Percentiles rank a stretch among this genome's conserved stretches.
Evolutionary conservation across 2,797 vertebrate species (phyloP).

Genomic region (Luscinia megarhynchos): DNA sequence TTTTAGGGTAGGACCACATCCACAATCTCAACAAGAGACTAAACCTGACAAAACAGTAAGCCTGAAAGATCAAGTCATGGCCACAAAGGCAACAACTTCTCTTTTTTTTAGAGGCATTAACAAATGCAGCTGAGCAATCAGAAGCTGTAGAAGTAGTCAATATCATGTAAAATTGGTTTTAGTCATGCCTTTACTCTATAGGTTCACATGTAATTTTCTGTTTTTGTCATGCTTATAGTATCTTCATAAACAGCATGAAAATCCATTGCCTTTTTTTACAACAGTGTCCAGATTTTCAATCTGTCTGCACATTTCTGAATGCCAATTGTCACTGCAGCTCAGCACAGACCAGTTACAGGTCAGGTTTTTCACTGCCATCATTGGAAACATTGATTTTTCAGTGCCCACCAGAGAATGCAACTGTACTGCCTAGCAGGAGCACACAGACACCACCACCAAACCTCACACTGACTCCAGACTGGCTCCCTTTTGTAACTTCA

Average conservation of each 20-base stretch:
- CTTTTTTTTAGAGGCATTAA: constrained; percentile 52
- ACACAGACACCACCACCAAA: neutral
- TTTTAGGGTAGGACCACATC: constrained; percentile 74
- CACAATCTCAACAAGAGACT: constrained; percentile 74
- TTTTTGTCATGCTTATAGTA: neutral
- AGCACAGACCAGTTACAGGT: neutral
- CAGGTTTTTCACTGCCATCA: neutral
- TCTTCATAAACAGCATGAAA: constrained; percentile 10
- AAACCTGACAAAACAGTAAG: constrained; percentile 76
- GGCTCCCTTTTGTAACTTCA: neutral
- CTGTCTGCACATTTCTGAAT: constrained; percentile 30
- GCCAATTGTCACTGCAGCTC: neutral
- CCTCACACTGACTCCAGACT: neutral
- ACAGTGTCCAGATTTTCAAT: neutral
- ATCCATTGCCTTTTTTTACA: neutral
- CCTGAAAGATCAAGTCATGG: constrained; percentile 56
- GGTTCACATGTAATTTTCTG: neutral
- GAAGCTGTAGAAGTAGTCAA: constrained; percentile 53
- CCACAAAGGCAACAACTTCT: constrained; percentile 68
- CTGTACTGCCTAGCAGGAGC: constrained; percentile 30
- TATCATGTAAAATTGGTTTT: neutral
- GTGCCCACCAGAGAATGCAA: constrained; percentile 1
- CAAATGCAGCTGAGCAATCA: constrained; percentile 46
- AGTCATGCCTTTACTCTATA: constrained; percentile 41
- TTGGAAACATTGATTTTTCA: neutral